A percentile compares a stretch with the other conserved stretches of the same genome.
These are phyloP conservation scores for Nezara viridula DNA, from an alignment of 2,888 invertebrate species.

Conservation along the genomic window DNA sequence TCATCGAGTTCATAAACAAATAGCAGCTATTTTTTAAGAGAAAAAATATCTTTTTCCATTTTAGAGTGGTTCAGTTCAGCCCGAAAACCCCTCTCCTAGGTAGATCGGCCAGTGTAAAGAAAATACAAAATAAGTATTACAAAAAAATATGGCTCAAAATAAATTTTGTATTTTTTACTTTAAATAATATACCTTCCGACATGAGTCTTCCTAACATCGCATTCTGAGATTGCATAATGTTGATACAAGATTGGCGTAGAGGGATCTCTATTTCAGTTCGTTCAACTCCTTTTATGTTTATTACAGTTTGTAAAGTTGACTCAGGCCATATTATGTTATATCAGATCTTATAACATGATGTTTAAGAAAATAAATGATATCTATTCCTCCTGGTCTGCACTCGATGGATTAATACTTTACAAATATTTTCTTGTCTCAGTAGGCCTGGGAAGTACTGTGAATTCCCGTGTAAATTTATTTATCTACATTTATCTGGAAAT, in stretches of 20 bases:
- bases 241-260: background rate
- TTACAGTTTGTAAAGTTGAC: background rate
- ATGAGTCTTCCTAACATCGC: background rate
- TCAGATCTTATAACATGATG: background rate
- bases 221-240: background rate
- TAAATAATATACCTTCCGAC: background rate
- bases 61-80: too few species aligned
- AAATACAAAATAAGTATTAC: background rate
- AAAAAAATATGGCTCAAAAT: background rate
- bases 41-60: too few species aligned
- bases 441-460: too few species aligned
- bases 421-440: too few species aligned
- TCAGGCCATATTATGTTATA: background rate
- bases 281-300: background rate
- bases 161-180: background rate
- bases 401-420: too few species aligned
- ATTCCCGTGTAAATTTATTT: too few species aligned
- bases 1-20: too few species aligned
- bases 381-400: too few species aligned
- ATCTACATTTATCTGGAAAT: too few species aligned
- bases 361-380: background rate
- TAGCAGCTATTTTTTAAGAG: too few species aligned
- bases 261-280: background rate
- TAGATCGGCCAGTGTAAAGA: too few species aligned
- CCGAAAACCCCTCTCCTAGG: too few species aligned